Evolutionary conservation across 2,888 invertebrate genomes (phyloP).

Genomic region (Formica aserva): DNA sequence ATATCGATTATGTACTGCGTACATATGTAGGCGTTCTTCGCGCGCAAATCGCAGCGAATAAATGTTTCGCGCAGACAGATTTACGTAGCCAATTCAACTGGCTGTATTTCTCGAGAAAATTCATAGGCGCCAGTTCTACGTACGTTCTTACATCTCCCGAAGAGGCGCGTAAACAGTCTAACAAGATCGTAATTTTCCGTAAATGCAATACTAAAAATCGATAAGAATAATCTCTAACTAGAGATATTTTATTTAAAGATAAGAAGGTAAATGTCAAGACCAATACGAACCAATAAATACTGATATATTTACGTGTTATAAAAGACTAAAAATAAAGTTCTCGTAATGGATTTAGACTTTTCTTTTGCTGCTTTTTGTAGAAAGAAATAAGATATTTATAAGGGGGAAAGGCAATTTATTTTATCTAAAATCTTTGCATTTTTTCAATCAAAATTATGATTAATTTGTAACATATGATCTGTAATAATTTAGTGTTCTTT

Average conservation of each 20-base stretch:
- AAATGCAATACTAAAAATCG: not conserved
- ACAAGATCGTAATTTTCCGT: not conserved
- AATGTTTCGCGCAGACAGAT: conserved; percentile 10
- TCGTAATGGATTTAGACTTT: not conserved
- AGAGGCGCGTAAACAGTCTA: not conserved
- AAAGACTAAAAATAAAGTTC: not conserved
- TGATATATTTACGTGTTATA: not conserved
- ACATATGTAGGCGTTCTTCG: conserved; percentile 2
- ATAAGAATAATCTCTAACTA: not conserved
- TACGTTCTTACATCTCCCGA: conserved; percentile 11
- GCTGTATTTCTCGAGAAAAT: conserved; percentile 6
- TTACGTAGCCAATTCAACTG: conserved; percentile 17
- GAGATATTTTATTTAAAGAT: not conserved
- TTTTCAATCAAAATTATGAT: not conserved
- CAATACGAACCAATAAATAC: not conserved
- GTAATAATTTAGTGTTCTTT: not conserved
- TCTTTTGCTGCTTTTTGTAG: not conserved
- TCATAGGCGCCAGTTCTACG: conserved; percentile 18
- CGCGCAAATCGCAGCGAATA: not conserved
- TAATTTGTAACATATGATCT: not conserved
- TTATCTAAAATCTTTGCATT: not conserved
- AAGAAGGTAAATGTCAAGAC: not conserved
- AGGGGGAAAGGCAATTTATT: not conserved
- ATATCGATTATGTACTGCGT: not conserved
- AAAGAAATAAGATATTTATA: not conserved